Base-by-base conservation (phyloP, 2,888 invertebrate species). In the Sminthurinus aureus region DNA sequence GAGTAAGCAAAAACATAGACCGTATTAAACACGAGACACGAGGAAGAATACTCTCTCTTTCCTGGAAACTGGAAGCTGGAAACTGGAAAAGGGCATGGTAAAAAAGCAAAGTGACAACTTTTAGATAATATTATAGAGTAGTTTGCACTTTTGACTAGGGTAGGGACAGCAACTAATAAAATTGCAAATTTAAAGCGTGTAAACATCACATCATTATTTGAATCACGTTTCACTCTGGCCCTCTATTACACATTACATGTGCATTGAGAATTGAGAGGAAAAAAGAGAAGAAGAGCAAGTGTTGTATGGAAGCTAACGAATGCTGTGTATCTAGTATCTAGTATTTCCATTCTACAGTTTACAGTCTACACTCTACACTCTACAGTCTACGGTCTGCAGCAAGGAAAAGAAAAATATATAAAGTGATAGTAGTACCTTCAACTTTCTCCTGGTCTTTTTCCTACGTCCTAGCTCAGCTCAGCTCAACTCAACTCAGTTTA, bases 101-200 rank as follows among this genome's bases (percentile, higher is more conserved):
- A 26, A 15, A 26, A 26, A 71, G 15, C 15, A 24, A 26, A 13
- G 24, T 24, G 24, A 24, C 24, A 26, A 71, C 20, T 20, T 71
- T 71, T 71, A 26, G 20, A 71, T 71, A 71, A 71, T 38, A 38
- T 71, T 38, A 38, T 71, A 71, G 71, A 71, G 71, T 71, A 71
- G 71, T 71, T 71, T 71, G 24, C 71, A 71, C 24, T 71, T 71
- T 71, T 71, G 71, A 71, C 71, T 71, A 38, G 38, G 6, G 38
- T 38, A 22, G 13, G 71, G 26, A 71, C 71, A 71, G 26, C 26
- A 24, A 71, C 67, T 71, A 71, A 71, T 71, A 71, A 71, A 71
- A 71, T 26, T 71, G 71, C 71, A 71, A 71, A 71, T 71, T 71
- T 71, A 71, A 71, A 71, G 71, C 71, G 71, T 71, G 71, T 71